These are phyloP conservation scores for Syngnathus typhle DNA, from an alignment of 2,113 vertebrate species.

Conservation along the genomic window DNA sequence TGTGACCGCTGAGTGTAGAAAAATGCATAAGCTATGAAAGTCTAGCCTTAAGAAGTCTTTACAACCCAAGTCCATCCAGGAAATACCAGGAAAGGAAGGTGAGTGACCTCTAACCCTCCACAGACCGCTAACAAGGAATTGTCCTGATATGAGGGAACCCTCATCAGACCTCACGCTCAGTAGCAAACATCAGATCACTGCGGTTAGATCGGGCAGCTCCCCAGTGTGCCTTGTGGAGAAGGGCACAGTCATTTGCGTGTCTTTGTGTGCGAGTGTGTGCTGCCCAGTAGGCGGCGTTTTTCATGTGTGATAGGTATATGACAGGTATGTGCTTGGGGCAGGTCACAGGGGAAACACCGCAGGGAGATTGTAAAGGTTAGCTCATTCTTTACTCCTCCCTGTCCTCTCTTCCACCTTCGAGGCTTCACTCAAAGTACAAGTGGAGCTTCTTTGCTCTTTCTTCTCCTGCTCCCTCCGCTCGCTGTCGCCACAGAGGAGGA, in stretches of 20 bases:
- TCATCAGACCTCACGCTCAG: constrained; percentile 37
- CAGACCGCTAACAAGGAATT: constrained; percentile 32
- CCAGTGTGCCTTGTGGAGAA: constrained; percentile 44
- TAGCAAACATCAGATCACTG: constrained; percentile 37
- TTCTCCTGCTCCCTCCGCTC: not conserved
- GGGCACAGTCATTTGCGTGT: constrained; percentile 60
- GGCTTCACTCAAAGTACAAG: constrained; percentile 32
- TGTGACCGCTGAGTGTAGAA: not conserved
- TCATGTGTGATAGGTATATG: constrained; percentile 59
- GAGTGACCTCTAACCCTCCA: constrained; percentile 16
- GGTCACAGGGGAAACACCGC: constrained; percentile 57
- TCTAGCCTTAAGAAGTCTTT: constrained; percentile 12
- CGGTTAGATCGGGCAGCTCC: constrained; percentile 54
- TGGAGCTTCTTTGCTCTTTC: constrained; percentile 11
- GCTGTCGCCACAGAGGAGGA: constrained; percentile 2
- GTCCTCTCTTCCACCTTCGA: constrained; percentile 26
- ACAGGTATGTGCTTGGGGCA: constrained; percentile 65
- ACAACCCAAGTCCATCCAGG: constrained; percentile 15
- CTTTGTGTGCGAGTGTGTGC: constrained; percentile 19
- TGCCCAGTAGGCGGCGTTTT: constrained; percentile 46
- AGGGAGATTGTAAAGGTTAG: constrained; percentile 64
- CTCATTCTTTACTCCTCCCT: constrained; percentile 53
- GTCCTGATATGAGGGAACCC: constrained; percentile 24
- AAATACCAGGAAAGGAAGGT: constrained; percentile 19
- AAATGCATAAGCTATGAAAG: not conserved